These are phyloP conservation scores for Smutsia gigantea DNA, from an alignment of 2,797 vertebrate species.

Conservation along the genomic window DNA sequence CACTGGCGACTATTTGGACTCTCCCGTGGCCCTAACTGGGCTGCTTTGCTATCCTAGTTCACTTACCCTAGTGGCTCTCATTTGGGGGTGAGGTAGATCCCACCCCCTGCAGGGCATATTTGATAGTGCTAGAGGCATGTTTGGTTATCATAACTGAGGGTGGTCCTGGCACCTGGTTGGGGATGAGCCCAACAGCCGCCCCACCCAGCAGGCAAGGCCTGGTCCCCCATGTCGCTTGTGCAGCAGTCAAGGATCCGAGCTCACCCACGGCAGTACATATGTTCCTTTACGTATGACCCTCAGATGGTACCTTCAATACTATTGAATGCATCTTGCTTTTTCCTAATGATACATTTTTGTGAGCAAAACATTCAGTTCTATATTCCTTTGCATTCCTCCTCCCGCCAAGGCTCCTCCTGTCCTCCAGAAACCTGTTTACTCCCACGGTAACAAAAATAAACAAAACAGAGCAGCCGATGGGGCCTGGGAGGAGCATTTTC, in stretches of 20 bases:
- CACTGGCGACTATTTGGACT: accelerated
- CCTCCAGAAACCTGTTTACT: background rate
- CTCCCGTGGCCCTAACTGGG: accelerated
- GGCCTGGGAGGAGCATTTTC: background rate
- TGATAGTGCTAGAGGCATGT: background rate
- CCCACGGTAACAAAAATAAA: no score
- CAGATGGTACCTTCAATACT: background rate
- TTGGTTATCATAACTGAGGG: background rate
- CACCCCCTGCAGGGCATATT: background rate
- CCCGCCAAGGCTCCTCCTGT: background rate
- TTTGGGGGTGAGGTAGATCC: no score
- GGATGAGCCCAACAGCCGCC: no score
- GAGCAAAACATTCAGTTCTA: background rate
- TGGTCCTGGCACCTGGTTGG: background rate
- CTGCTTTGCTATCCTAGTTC: background rate
- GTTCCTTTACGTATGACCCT: background rate
- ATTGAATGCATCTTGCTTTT: background rate
- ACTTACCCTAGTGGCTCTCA: background rate
- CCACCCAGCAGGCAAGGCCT: background rate
- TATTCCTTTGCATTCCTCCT: background rate
- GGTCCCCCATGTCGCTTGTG: accelerated
- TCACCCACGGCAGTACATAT: accelerated
- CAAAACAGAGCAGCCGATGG: background rate
- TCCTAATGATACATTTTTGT: background rate
- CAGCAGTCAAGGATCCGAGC: background rate